Conservation (phyloP, 2,113 vertebrate species). For the Donacobius atricapilla region DNA sequence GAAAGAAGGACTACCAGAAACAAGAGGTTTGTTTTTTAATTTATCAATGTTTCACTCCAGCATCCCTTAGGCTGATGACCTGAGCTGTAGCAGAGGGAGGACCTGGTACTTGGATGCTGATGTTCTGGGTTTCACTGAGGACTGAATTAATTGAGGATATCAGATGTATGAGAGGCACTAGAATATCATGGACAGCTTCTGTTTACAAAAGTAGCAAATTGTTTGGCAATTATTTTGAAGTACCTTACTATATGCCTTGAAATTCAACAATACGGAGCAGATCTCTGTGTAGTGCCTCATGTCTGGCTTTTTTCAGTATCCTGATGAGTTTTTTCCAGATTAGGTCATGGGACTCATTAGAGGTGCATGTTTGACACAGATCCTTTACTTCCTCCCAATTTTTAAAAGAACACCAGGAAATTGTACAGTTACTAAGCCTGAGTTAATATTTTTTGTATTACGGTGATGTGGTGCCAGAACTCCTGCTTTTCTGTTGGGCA, state of each 20-base stretch:
- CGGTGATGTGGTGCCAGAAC: not conserved
- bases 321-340: not conserved
- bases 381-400: constrained; percentile 9
- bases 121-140: not conserved
- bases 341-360: constrained; percentile 32
- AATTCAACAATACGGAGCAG: not conserved
- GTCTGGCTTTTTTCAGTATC: constrained; percentile 16
- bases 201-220: not conserved
- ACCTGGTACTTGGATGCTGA: not conserved
- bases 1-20: not conserved
- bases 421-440: constrained; percentile 29
- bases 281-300: not conserved
- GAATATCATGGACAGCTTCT: not conserved
- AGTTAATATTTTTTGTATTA: constrained; percentile 50
- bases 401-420: constrained; percentile 58
- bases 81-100: not conserved
- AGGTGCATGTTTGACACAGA: constrained; percentile 16
- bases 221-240: not conserved
- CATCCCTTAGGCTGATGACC: not conserved
- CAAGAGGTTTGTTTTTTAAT: not conserved
- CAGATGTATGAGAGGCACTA: not conserved
- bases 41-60: not conserved
- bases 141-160: not conserved
- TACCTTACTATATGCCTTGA: not conserved
- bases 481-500: constrained; percentile 27